Evolutionary conservation across 2,888 invertebrate genomes (phyloP).

Genomic region (Netelia fuscicornis): DNA sequence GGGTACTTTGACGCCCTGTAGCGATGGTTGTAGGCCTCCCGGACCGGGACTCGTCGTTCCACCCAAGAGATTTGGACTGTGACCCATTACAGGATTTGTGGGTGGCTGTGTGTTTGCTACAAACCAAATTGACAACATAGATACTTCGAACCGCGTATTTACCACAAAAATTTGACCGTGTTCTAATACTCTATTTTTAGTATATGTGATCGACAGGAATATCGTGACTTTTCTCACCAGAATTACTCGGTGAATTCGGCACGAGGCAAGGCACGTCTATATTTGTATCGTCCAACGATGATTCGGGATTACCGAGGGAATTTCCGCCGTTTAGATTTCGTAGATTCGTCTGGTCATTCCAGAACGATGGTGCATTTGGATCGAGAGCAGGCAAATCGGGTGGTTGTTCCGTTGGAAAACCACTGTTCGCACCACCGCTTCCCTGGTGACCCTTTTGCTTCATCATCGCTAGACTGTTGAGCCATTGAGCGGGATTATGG

Average conservation of each 20-base stretch:
- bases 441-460: conserved; percentile 89
- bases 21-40: conserved; percentile 87
- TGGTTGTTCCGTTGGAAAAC: conserved; percentile 82
- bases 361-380: conserved; percentile 82
- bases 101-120: conserved; percentile 82
- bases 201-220: conserved; percentile 4
- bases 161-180: too few species aligned
- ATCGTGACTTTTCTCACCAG: conserved; percentile 75
- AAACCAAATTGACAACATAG: neutral
- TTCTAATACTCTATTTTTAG: neutral
- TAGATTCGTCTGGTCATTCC: conserved; percentile 83
- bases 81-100: conserved; percentile 82
- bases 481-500: conserved; percentile 93
- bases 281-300: conserved; percentile 83
- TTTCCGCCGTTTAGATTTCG: conserved; percentile 83
- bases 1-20: conserved; percentile 94
- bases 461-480: conserved; percentile 91
- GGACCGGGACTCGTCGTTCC: conserved; percentile 86
- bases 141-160: neutral
- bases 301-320: conserved; percentile 83
- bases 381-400: conserved; percentile 82
- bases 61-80: conserved; percentile 83
- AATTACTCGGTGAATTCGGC: conserved; percentile 83
- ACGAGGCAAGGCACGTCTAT: conserved; percentile 85
- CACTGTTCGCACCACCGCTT: conserved; percentile 85